phyloP scores from a whole-genome alignment of 1,140 invertebrate species.

The Anagrus nilaparvatae region DNA sequence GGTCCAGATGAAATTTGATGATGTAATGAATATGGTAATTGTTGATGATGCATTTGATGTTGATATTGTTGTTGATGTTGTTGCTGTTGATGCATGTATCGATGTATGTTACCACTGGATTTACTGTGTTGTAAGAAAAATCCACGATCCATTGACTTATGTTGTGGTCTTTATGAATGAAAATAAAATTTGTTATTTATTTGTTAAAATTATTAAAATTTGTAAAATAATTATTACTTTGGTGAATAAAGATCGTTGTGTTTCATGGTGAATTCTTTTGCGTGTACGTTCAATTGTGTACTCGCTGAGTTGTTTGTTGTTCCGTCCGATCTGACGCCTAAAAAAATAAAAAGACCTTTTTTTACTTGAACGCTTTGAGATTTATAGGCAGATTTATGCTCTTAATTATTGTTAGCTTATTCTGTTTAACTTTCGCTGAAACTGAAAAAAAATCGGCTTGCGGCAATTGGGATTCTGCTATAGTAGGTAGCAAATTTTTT shows the following conservation, averaged over 20 bases:
- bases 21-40: conserved; percentile 28
- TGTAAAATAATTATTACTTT: conserved; percentile 40
- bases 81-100: conserved; percentile 41
- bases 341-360: conserved; percentile 3
- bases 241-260: conserved; percentile 48
- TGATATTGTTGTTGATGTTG: conserved; percentile 28
- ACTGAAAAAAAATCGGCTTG: no score
- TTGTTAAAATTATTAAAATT: background rate
- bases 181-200: conserved; percentile 11
- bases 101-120: conserved; percentile 49
- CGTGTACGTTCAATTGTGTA: conserved; percentile 65
- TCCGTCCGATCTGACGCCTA: conserved; percentile 37
- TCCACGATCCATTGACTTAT: conserved; percentile 29
- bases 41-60: conserved; percentile 23
- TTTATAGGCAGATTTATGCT: no score
- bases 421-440: no score
- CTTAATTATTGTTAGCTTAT: no score
- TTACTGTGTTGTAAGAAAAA: conserved; percentile 48
- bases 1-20: conserved; percentile 29
- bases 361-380: background rate
- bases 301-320: conserved; percentile 30
- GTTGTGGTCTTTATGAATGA: conserved; percentile 30
- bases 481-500: no score
- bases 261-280: conserved; percentile 76
- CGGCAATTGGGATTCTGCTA: no score